phyloP scores from a whole-genome alignment of 23 tunicate species.

The Halocynthia roretzi region DNA sequence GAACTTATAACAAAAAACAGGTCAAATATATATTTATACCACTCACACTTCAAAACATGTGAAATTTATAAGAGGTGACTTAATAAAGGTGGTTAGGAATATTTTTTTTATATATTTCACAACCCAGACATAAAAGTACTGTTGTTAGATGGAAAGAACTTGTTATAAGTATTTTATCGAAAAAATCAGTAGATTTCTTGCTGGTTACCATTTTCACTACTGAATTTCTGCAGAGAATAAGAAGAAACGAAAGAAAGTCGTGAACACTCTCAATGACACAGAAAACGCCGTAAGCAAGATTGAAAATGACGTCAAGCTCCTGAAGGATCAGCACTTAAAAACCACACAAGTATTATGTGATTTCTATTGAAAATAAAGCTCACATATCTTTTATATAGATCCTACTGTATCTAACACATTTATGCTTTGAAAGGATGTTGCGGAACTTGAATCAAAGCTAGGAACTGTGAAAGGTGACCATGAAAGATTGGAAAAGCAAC shows the following conservation, averaged over 20 bases:
- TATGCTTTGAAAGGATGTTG: conserved; percentile 2
- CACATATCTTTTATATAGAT: not conserved
- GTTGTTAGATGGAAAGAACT: too few relatives aligned
- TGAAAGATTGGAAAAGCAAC: conserved; percentile 4
- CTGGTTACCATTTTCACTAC: not conserved
- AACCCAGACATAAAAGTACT: too few relatives aligned
- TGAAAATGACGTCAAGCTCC: conserved; percentile 45
- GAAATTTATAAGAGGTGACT: too few relatives aligned
- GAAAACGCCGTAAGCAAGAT: conserved; percentile 49
- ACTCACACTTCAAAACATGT: too few relatives aligned
- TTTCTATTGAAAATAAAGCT: not conserved
- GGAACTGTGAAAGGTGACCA: conserved; percentile 10
- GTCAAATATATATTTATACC: too few relatives aligned
- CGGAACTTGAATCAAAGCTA: conserved; percentile 17
- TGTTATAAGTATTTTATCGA: too few relatives aligned
- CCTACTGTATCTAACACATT: not conserved
- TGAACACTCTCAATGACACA: conserved; percentile 58
- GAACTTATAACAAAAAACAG: too few relatives aligned
- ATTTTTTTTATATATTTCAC: too few relatives aligned
- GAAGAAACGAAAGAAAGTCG: conserved; percentile 52
- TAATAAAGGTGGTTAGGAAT: too few relatives aligned
- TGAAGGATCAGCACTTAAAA: conserved; percentile 40
- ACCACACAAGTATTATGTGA: conserved; percentile 30
- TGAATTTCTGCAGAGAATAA: conserved; percentile 46
- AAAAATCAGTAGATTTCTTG: too few relatives aligned